Conservation (phyloP, 2,888 invertebrate species). For the Acanthococcus lagerstroemiae region DNA sequence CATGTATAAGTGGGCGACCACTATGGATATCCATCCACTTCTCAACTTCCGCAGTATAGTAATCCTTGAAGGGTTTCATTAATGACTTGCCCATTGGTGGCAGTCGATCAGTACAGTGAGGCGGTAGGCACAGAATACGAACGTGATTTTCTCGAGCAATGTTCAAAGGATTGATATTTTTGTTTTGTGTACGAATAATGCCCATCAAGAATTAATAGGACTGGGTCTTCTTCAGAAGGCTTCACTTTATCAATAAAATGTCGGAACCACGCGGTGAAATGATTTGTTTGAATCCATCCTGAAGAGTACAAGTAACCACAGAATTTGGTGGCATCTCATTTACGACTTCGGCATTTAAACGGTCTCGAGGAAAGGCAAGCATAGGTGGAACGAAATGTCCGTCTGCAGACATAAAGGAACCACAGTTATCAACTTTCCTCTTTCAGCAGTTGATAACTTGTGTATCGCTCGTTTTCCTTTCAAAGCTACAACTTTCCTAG, state of each 20-base stretch:
- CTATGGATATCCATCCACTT: neutral
- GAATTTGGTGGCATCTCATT: no score
- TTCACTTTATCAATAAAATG: conserved; percentile 39
- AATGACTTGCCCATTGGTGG: conserved; percentile 37
- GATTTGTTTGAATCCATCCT: conserved; percentile 38
- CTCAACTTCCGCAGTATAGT: neutral
- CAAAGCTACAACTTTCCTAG: conserved; percentile 40
- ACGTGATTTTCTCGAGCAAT: conserved; percentile 37
- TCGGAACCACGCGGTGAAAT: conserved; percentile 39
- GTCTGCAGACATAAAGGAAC: conserved; percentile 42
- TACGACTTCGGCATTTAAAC: no score
- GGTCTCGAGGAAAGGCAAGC: conserved; percentile 44
- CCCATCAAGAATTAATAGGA: conserved; percentile 39
- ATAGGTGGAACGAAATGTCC: conserved; percentile 43
- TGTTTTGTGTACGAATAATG: conserved; percentile 38
- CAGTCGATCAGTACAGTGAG: conserved; percentile 38
- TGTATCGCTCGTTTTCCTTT: conserved; percentile 42
- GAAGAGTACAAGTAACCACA: no score
- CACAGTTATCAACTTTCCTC: conserved; percentile 40
- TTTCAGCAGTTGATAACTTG: conserved; percentile 41
- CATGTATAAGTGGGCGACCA: no score
- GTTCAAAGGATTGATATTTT: conserved; percentile 34
- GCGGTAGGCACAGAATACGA: conserved; percentile 37
- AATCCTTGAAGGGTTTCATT: conserved; percentile 37
- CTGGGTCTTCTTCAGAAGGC: conserved; percentile 39